Percentiles rank a stretch among this genome's conserved stretches.
phyloP scores from a whole-genome alignment of 53 echinoderm and acorn worm genomes.

The Henricia sp. region DNA sequence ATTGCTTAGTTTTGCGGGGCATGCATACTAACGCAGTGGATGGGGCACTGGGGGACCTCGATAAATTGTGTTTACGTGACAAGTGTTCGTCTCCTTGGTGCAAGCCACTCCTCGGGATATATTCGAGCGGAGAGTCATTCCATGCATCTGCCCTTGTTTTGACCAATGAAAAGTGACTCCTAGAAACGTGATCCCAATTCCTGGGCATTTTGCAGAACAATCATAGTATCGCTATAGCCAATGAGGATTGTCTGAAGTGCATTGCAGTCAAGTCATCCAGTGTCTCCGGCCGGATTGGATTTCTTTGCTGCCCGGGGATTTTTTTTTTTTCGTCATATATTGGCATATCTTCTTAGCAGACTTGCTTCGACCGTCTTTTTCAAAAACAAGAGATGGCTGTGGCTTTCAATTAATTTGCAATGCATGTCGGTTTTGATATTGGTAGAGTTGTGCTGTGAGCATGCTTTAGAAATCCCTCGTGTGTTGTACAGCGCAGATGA shows the following conservation, averaged over 20 bases:
- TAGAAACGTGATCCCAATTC: conserved; percentile 35
- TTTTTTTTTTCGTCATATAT: background rate
- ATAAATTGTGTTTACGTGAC: too few species aligned
- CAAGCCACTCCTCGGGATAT: background rate
- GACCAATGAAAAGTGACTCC: conserved; percentile 20
- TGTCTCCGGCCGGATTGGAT: conserved; percentile 17
- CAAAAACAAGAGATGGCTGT: too few species aligned
- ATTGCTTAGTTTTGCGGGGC: too few species aligned
- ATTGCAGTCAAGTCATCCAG: conserved; percentile 13
- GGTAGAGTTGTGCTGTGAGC: too few species aligned
- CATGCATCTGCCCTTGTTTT: background rate
- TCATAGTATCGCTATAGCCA: conserved; percentile 11
- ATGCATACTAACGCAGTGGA: too few species aligned
- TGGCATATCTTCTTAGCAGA: background rate
- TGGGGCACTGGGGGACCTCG: too few species aligned
- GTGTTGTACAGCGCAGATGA: too few species aligned
- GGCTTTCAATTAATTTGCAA: too few species aligned
- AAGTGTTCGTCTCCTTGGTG: background rate
- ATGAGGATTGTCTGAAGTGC: conserved; percentile 4
- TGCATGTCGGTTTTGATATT: too few species aligned
- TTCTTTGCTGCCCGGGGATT: conserved; percentile 19
- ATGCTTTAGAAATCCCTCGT: too few species aligned
- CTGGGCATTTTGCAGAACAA: conserved; percentile 16
- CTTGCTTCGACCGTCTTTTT: too few species aligned
- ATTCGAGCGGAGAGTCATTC: background rate